phyloP scores from a whole-genome alignment of 2,113 vertebrate genomes.

The Marmota flaviventris region DNA sequence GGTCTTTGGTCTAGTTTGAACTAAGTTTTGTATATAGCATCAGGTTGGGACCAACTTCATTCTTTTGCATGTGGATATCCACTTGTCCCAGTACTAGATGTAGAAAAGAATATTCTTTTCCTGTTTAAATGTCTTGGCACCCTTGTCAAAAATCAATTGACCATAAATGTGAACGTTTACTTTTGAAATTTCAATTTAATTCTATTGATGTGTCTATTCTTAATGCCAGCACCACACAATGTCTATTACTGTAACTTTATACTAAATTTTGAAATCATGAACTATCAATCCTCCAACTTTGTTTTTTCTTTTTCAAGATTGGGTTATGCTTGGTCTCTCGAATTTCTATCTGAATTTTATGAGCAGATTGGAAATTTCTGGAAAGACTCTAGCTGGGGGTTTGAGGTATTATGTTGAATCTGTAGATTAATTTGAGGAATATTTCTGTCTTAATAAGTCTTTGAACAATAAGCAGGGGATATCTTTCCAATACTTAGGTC shows the following conservation, averaged over 20 bases:
- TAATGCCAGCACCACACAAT: too few relatives aligned
- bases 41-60: neutral
- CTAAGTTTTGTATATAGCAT: neutral
- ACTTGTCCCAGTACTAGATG: neutral
- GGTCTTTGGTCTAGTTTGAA: neutral
- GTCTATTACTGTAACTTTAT: neutral
- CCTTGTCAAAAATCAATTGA: neutral
- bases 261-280: neutral
- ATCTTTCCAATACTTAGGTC: neutral
- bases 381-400: neutral
- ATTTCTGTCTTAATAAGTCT: neutral
- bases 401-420: neutral
- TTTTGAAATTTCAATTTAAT: neutral
- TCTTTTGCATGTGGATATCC: neutral
- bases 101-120: neutral
- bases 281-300: neutral
- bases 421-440: neutral
- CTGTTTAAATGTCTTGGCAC: neutral
- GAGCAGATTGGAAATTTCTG: neutral
- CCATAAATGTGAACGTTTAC: neutral
- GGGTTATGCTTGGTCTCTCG: neutral
- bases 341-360: neutral
- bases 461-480: neutral
- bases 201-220: neutral
- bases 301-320: neutral